These are phyloP conservation scores for Prostheceraeus crozeri DNA, from an alignment of 2,888 invertebrate genomes.

Conservation along the genomic window DNA sequence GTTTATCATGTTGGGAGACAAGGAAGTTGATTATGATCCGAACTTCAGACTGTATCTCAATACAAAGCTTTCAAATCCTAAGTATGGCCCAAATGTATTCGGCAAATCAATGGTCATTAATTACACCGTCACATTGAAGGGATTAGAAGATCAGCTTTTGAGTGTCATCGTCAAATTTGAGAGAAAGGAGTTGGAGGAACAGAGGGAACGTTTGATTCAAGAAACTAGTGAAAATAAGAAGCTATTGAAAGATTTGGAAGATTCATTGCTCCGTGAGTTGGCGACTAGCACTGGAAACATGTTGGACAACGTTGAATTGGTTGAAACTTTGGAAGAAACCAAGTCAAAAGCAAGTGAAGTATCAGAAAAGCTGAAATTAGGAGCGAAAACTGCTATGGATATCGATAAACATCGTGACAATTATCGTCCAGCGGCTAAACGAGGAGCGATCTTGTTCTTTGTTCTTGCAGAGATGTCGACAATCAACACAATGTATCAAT, in stretches of 20 bases:
- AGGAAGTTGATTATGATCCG: constrained; percentile 79
- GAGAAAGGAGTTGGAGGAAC: constrained; percentile 76
- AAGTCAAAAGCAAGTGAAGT: constrained; percentile 78
- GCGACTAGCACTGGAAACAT: constrained; percentile 81
- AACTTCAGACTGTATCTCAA: constrained; percentile 80
- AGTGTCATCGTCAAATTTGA: constrained; percentile 81
- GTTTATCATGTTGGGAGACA: constrained; percentile 77
- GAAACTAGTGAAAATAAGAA: constrained; percentile 78
- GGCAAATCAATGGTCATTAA: constrained; percentile 81
- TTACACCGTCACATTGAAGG: constrained; percentile 77
- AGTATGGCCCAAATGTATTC: constrained; percentile 75
- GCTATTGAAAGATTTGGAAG: constrained; percentile 72
- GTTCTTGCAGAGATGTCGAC: constrained; percentile 79
- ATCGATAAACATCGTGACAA: constrained; percentile 76
- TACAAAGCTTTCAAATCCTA: constrained; percentile 78
- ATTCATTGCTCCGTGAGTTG: constrained; percentile 73
- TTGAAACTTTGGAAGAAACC: constrained; percentile 76
- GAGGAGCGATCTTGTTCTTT: constrained; percentile 82
- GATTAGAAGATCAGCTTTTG: constrained; percentile 78
- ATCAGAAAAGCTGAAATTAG: constrained; percentile 58
- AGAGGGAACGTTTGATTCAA: constrained; percentile 71
- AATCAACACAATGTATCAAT: constrained; percentile 84
- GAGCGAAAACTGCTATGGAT: constrained; percentile 68
- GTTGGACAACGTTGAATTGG: constrained; percentile 79
- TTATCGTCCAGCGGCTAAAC: constrained; percentile 73